These are phyloP conservation scores for Meiosimyza decipiens DNA, from an alignment of 2,888 invertebrate species.

Conservation along the genomic window DNA sequence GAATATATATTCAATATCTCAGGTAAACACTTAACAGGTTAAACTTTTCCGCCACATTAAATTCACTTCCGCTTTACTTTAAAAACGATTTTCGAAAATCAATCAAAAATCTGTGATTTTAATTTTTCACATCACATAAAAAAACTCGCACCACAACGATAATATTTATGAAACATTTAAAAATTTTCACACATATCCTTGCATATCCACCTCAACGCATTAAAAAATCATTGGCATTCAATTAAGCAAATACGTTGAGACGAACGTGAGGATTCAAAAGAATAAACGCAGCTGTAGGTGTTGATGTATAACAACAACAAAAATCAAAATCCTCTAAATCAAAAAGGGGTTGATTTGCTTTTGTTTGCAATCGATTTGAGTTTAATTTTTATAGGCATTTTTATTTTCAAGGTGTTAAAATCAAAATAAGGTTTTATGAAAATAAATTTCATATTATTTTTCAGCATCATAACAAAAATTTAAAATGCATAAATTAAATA, in stretches of 20 bases:
- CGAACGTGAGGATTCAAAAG: neutral
- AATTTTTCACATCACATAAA: slow-evolving; percentile 17
- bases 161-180: neutral
- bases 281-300: slow-evolving; percentile 30
- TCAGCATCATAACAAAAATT: neutral
- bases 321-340: neutral
- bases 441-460: no score
- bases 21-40: neutral
- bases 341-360: slow-evolving; percentile 21
- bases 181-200: slow-evolving; percentile 24
- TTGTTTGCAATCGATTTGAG: neutral
- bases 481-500: slow-evolving; percentile 1
- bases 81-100: slow-evolving; percentile 27
- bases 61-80: slow-evolving; percentile 21
- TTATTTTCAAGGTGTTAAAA: neutral
- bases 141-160: neutral
- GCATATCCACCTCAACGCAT: slow-evolving; percentile 19
- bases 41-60: neutral
- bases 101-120: slow-evolving; percentile 24
- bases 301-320: slow-evolving; percentile 7
- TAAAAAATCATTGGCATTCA: slow-evolving; percentile 20
- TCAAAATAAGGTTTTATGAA: no score
- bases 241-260: neutral
- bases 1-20: neutral
- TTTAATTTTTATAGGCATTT: neutral